Base-by-base conservation (phyloP, 2,888 invertebrate genomes). In the Cyaniris semiargus region DNA sequence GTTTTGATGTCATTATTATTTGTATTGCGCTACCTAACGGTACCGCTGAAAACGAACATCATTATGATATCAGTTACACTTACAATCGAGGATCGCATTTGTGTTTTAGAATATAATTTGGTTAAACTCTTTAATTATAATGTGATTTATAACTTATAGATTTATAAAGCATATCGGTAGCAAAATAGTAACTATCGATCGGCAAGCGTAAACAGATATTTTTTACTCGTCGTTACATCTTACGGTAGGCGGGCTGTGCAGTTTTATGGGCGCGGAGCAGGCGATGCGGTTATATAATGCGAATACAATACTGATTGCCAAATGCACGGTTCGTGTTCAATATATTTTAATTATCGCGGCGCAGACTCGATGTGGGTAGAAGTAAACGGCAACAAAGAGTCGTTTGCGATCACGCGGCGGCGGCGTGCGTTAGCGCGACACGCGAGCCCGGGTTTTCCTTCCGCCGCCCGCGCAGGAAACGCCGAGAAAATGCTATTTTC, bases 401-500 rank as follows among this genome's bases (percentile, higher is more conserved):
- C 80, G 83, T 79, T 80, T 80, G 76, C 79, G 78, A 80, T 82
- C 81, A 83, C 80, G 82, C 81, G 78, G 81, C 82, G 78, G 76
- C 78, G 81, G 82, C 81, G 82, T 78, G 79, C 84, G 82, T 80
- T 84, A 80, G 84, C 83, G 85, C 83, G 90, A 91, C 86, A 85
- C 93, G 93, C 92, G 92, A 92, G 90, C 93, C 87, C 86, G 90
- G 90, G 89, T 92, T 93, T 93, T 91, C 92, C 93, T 93, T 93
- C 93, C 93, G 91, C 85, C 86, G 86, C 84, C 81, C 83, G 87
- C 89, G 87, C 87, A 90, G 92, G 92, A 93, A 94, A 91, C 90
- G 86, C 83, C 90, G 88, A 92, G 92, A 93, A 93, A 93, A 92
- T 88, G 85, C 83, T 87, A 85, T 92, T 93, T 94, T 92, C 90